A percentile compares a stretch with the other conserved stretches of the same genome.
Evolutionary conservation across 2,888 invertebrate genomes (phyloP).

Genomic region (Corbicula japonica): DNA sequence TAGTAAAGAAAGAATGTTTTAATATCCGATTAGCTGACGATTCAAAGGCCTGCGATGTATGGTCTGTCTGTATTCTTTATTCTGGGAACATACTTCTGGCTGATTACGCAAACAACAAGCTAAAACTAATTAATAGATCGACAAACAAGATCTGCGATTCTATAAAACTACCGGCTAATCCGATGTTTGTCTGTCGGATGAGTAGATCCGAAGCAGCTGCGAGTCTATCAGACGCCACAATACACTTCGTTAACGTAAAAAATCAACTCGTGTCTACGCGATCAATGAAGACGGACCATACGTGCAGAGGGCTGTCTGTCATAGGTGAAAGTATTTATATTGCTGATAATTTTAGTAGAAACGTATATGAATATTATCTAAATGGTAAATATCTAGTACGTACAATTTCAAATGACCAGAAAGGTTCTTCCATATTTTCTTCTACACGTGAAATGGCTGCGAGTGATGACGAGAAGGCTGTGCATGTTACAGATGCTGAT

Average conservation of each 20-base stretch:
- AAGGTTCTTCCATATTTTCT: neutral
- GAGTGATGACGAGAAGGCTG: neutral
- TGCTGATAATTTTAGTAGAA: neutral
- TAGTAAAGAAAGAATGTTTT: neutral
- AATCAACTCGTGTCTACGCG: neutral
- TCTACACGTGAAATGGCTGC: neutral
- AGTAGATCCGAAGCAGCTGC: constrained; percentile 4
- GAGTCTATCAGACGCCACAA: neutral
- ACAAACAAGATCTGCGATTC: constrained; percentile 1
- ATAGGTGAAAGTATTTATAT: neutral
- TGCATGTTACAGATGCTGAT: neutral
- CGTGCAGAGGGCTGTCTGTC: constrained; percentile 8
- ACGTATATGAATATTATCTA: neutral
- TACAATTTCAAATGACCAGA: neutral
- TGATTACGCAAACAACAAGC: neutral
- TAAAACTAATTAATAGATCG: neutral
- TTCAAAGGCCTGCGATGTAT: neutral
- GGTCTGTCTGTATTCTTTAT: constrained; percentile 6
- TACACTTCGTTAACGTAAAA: neutral
- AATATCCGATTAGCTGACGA: neutral
- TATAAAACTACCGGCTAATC: neutral
- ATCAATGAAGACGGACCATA: neutral
- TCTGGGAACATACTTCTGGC: constrained; percentile 3
- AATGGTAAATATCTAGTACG: neutral
- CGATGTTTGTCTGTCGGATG: neutral